Base-by-base conservation (phyloP, 2,888 invertebrate species). In the Ernsta delagoae region DNA sequence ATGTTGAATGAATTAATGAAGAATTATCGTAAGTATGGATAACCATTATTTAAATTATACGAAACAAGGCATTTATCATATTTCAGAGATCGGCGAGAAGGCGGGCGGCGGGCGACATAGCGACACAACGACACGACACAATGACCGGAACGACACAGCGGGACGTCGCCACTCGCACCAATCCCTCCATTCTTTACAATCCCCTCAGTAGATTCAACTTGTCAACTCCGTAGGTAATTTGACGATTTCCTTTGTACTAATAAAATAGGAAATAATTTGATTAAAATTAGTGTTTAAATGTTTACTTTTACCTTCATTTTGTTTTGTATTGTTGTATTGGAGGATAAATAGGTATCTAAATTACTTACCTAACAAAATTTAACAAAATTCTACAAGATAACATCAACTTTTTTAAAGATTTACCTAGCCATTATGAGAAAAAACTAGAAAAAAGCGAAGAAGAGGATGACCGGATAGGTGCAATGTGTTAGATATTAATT, bases 401-500 rank as follows among this genome's bases (percentile, higher is more conserved):
- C 3, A 31, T 31, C 31, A 31, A 31, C 4, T 31, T 31, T 31
- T 31, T 31, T 12, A 45, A 45, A 2, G 45, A 45, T 45, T 45
- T 45, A n/a, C 45, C 45, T 43, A 43, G 11, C n/a, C n/a, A 45
- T 45, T 45, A 66, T 16, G 7, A 66, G 53, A 70, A 54, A 66
- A 64, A 84, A 78, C 88, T 87, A 87, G 88, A 90, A 90, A 66
- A 65, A 91, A 88, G 79, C 86, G 85, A 89, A 88, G 86, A 83
- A 83, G 88, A 83, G 85, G 85, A 31, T 39, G 59, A 66, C 41
- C 66, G 39, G n/a, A 60, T 66, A 60, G 66, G 16, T 89, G 88
- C 90, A 92, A 91, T 90, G 91, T 93, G 92, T 92, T 90, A 90
- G 89, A 91, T 91, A 91, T 93, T 91, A 92, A 92, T 93, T 88